Evolutionary conservation across 2,797 vertebrate genomes (phyloP), one percentile per base, ranked within the genome.

Genomic region (Malurus splendens): DNA sequence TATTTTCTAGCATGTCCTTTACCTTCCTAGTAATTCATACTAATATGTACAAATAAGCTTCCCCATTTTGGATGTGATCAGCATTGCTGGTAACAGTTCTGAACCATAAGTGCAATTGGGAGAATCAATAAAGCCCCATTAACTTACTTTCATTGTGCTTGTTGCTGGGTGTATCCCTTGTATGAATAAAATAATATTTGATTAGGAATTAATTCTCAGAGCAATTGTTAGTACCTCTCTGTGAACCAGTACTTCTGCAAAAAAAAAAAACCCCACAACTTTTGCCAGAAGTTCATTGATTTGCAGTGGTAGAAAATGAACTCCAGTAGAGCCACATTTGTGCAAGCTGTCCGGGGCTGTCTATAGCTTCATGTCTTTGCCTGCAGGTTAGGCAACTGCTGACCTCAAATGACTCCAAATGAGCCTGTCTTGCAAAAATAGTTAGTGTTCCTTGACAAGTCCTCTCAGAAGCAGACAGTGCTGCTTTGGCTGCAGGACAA

Each of bases 401-500:
- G 73, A 83, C 87, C 89, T 81, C 76, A 81, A 64, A 61, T 28
- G 61, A 89, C 82, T 89, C 38, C 22, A 38, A 83, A 89, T 0
- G 0, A 56, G 27, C 36, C 48, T 33, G 28, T 42, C 57, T 71
- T 71, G 61, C 24, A 42, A 72, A 73, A 87, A 64, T 70, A 27
- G 10, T 64, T 18, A 64, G 20, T 28, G n/a, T 42, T 78, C 76
- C 59, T 72, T 28, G 2, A 48, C 20, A 72, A 86, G 73, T 66
- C 19, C 77, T 74, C 66, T 28, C n/a, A 86, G 59, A 7, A 85
- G 82, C 79, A 90, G 57, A 65, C 15, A 54, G 38, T 68, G 51
- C 71, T 68, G 77, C 74, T 72, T 72, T 87, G 79, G 82, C 85
- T 83, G 52, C 80, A 62, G 55, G 59, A 89, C 76, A 94, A 85